Evolutionary conservation across 2,113 vertebrate species (phyloP), one percentile per base, ranked within the genome.

Genomic region (Carassius carassius): DNA sequence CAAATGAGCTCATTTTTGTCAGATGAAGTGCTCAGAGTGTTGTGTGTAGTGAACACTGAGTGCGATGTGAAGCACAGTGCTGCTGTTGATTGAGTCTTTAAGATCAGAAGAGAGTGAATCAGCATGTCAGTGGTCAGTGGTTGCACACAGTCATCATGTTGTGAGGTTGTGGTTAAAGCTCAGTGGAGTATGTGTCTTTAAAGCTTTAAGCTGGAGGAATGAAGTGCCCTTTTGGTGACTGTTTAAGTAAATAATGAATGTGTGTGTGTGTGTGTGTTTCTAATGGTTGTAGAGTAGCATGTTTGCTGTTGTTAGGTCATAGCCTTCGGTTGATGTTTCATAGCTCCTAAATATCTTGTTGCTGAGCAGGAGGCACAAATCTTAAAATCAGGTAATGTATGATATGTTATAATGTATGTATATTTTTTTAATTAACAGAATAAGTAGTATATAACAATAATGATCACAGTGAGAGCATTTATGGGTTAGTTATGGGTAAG

Each of bases 191-290:
- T 47, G n/a, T 14, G 60, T 51, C 37, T 81, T 32, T 80, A 47
- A 65, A 69, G 44, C 12, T 67, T 21, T 67, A 49, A 67, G 16
- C 60, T 81, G 41, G 62, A 67, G 78, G 35, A 81, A 21, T 81
- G 23, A 29, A 65, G 17, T 81, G n/a, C 10, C 78, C 44, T 81
- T 81, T 29, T 80, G 8, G 4, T 81, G 62, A 51, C 16, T 81
- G 78, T 12, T 69, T 16, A 69, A 69, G 17, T 51, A 81, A 81
- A 81, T 67, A 51, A 81, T 69, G 44, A 49, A 69, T 81, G 21
- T 41, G n/a, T 65, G 37, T 79, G 35, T 81, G 21, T 41, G n/a
- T 65, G 37, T 79, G 35, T 44, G 32, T 78, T 60, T 78, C 29
- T 62, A 14, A 62, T 5, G 3, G n/a, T 77, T 51, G 47, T 63